Conservation (phyloP, 1,140 invertebrate species). For the Pissodes strobi region DNA sequence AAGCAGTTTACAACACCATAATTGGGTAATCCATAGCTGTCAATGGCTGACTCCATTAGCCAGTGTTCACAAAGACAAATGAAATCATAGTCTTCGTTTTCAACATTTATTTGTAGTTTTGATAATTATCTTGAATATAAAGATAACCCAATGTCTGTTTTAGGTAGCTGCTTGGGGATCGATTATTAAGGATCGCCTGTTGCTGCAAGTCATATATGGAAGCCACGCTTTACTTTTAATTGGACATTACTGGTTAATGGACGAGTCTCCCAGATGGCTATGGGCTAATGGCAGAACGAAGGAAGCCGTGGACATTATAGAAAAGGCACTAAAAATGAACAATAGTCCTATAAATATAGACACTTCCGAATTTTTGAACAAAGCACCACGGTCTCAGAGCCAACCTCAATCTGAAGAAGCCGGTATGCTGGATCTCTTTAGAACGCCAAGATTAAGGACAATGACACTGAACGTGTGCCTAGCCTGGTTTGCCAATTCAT, state of each 20-base stretch:
- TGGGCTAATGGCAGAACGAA: slow-evolving; percentile 75
- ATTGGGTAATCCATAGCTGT: too few relatives aligned
- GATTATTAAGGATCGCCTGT: slow-evolving; percentile 72
- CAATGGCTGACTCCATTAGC: too few relatives aligned
- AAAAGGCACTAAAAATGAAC: slow-evolving; percentile 74
- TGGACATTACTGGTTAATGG: slow-evolving; percentile 83
- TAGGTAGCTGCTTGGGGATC: slow-evolving; percentile 73
- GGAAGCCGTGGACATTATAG: slow-evolving; percentile 74
- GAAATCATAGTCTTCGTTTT: too few relatives aligned
- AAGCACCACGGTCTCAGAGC: slow-evolving; percentile 39
- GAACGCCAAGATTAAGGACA: slow-evolving; percentile 76
- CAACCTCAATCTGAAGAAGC: slow-evolving; percentile 51
- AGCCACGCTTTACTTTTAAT: slow-evolving; percentile 73
- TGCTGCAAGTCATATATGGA: slow-evolving; percentile 79
- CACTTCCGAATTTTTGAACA: slow-evolving; percentile 64
- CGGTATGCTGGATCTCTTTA: slow-evolving; percentile 73
- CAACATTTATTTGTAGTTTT: too few relatives aligned
- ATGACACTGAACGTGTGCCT: slow-evolving; percentile 82
- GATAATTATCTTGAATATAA: too few relatives aligned
- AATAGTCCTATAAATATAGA: slow-evolving; percentile 65
- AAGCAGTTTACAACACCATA: too few relatives aligned
- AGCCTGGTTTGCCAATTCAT: slow-evolving; percentile 86
- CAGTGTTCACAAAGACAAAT: too few relatives aligned
- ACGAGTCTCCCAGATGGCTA: slow-evolving; percentile 79
- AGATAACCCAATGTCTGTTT: too few relatives aligned